Evolutionary conservation across 2,113 vertebrate species (phyloP).

Genomic region (Oreotragus oreotragus): DNA sequence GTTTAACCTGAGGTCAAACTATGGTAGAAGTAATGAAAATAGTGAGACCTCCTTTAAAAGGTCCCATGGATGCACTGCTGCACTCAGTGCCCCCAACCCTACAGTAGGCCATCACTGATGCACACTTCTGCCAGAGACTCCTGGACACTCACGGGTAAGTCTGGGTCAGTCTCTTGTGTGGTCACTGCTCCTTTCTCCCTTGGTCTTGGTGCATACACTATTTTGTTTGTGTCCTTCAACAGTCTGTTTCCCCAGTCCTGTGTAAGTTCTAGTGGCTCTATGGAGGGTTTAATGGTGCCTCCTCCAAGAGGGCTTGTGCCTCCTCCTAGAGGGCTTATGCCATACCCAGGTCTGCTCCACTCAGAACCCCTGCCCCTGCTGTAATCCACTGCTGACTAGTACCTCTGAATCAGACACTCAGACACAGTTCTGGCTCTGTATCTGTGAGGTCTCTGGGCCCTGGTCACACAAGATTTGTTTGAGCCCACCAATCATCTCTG

Average conservation of each 20-base stretch:
- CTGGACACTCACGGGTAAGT: accelerated
- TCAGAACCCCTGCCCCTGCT: accelerated
- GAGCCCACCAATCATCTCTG: not conserved
- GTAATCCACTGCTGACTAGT: not conserved
- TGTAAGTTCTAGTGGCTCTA: not conserved
- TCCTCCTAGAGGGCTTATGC: not conserved
- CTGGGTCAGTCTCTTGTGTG: not conserved
- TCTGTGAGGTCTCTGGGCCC: not conserved
- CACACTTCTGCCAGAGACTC: not conserved
- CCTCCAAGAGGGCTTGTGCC: not conserved
- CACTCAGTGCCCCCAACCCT: not conserved
- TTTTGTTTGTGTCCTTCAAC: not conserved
- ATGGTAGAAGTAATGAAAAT: not conserved
- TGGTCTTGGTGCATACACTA: not conserved
- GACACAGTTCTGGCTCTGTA: not conserved
- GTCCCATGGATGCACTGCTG: not conserved
- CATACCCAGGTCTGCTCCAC: not conserved
- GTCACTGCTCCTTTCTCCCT: not conserved
- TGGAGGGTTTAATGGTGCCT: not conserved
- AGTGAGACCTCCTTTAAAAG: not conserved
- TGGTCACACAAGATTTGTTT: not conserved
- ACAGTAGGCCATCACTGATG: accelerated
- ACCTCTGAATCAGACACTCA: not conserved
- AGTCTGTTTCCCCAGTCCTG: not conserved
- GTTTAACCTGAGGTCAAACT: not conserved